These are phyloP conservation scores for Elgaria multicarinata DNA, from an alignment of 2,113 vertebrate genomes.

Conservation along the genomic window DNA sequence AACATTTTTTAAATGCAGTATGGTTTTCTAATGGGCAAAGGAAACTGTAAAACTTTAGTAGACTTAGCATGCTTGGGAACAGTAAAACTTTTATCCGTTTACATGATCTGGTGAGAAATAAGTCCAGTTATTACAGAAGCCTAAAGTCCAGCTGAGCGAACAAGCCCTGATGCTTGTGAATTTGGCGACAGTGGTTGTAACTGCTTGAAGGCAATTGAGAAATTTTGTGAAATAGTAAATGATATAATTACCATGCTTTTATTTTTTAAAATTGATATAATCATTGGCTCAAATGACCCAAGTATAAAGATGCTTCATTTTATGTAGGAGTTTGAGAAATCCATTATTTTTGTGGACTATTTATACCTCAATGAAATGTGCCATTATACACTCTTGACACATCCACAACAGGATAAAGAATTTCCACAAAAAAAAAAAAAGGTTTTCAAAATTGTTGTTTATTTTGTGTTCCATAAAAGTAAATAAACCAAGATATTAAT, in stretches of 20 bases:
- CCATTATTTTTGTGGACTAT: neutral
- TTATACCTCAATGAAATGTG: neutral
- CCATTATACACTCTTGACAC: neutral
- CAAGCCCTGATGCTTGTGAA: neutral
- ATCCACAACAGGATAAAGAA: neutral
- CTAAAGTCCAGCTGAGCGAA: neutral
- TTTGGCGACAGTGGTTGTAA: neutral
- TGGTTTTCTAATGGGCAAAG: slow-evolving; percentile 55
- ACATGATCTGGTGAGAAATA: slow-evolving; percentile 58
- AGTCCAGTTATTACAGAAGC: slow-evolving; percentile 39
- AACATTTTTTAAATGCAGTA: slow-evolving; percentile 46
- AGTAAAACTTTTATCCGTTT: slow-evolving; percentile 64
- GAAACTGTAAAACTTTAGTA: slow-evolving; percentile 65
- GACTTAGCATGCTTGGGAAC: slow-evolving; percentile 49
- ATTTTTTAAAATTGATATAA: neutral
- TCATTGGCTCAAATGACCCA: neutral
- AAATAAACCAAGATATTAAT: neutral
- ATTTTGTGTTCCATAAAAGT: neutral
- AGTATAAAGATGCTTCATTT: neutral
- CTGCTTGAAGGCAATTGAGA: neutral
- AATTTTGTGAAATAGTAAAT: neutral
- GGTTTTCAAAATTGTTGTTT: neutral
- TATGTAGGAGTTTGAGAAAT: neutral
- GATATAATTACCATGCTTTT: neutral
- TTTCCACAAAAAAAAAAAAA: neutral